Conservation (phyloP, 2,888 invertebrate species). For the Allophyes oxyacanthae region DNA sequence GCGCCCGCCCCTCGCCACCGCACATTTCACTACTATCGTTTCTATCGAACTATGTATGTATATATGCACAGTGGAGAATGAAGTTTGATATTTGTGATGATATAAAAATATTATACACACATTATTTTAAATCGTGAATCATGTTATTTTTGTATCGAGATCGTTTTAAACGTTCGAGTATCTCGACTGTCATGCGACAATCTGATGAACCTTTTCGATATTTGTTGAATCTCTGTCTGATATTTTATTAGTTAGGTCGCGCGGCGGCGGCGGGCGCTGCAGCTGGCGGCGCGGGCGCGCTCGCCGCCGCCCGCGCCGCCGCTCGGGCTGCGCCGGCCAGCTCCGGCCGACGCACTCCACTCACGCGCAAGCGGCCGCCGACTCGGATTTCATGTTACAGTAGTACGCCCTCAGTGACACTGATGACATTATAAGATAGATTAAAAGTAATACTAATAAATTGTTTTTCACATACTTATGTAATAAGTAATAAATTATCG, state of each 20-base stretch:
- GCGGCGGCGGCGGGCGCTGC: too few species aligned
- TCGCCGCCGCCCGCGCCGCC: constrained; percentile 8
- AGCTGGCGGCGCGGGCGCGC: constrained; percentile 25
- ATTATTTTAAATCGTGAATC: constrained; percentile 78
- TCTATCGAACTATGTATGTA: constrained; percentile 82
- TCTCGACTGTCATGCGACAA: constrained; percentile 65
- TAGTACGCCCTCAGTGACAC: constrained; percentile 73
- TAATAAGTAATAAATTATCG: constrained; percentile 85
- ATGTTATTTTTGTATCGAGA: constrained; percentile 85
- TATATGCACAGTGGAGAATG: constrained; percentile 85
- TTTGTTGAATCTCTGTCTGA: constrained; percentile 62
- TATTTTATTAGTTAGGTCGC: constrained; percentile 30
- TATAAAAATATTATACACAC: constrained; percentile 74
- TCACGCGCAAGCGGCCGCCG: constrained; percentile 64
- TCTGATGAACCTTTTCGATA: constrained; percentile 64
- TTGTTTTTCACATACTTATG: constrained; percentile 87
- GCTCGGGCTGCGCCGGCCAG: constrained; percentile 29
- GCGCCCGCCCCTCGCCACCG: constrained; percentile 51
- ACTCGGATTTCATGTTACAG: constrained; percentile 66
- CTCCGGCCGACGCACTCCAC: constrained; percentile 40
- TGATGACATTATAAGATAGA: constrained; percentile 77
- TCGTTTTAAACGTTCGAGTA: constrained; percentile 71
- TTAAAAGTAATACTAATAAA: constrained; percentile 77
- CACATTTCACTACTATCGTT: constrained; percentile 62
- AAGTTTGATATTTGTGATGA: constrained; percentile 81